Base-by-base conservation (phyloP, 2,797 vertebrate species). In the Erpetoichthys calabaricus region DNA sequence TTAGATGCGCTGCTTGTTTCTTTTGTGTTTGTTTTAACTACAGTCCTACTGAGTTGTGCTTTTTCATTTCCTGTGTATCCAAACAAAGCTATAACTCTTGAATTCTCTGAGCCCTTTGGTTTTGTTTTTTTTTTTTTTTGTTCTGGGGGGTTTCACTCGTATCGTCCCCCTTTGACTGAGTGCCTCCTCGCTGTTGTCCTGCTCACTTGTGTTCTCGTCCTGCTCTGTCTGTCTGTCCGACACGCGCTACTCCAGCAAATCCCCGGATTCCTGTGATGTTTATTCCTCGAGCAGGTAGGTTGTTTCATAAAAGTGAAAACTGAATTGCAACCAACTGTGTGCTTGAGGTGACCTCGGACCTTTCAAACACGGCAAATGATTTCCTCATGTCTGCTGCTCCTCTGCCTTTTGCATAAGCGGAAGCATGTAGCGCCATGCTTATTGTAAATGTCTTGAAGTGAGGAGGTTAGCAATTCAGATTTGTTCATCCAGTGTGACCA, bases 271-370 rank as follows among this genome's bases (percentile, higher is more conserved):
- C 61, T 65, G 75, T 63, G 64, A 82, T 61, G 67, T 75, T 80
- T 79, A 79, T 74, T 71, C 83, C 70, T 82, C 78, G 63, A 75
- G 74, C 76, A 89, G 82, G 78, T 91, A 82, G 85, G 76, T 71
- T 58, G 10, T 3, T 1, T 55, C 68, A 64, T 57, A 25, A 25
- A 25, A 25, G 25, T 25, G 25, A 25, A 25, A 25, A 25, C 25
- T 25, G 25, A 25, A 25, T 25, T 25, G 2, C 25, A 25, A 25
- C 25, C 25, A 25, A 25, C 25, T 25, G 25, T 25, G 25, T 25
- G 25, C 25, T 25, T 25, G 25, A 25, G 25, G 25, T 25, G 25
- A 25, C 25, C 25, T 25, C 25, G 25, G 25, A 25, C 25, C 25
- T 25, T 25, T 25, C 25, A 25, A 25, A 25, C 25, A 25, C 25